A percentile compares a stretch with the other conserved stretches of the same genome.
Conservation (phyloP, 64 coral and sea anemone genomes). For the Actinia equina region DNA sequence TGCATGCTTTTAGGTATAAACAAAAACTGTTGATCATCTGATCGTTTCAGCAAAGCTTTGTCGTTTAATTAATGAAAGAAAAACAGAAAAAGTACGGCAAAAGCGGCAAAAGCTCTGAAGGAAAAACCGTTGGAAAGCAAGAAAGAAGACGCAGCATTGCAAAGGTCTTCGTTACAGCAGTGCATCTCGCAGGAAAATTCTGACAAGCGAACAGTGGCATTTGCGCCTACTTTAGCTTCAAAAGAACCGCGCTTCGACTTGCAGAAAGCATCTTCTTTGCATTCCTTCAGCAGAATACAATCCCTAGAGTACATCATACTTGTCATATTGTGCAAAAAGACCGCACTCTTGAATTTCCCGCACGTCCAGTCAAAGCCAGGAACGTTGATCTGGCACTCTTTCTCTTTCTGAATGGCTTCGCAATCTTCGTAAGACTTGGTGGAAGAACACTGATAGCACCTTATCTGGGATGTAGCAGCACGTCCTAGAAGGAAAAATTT, state of each 20-base stretch:
- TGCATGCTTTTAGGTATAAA: not conserved
- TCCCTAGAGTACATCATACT: not conserved
- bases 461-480: constrained; percentile 8
- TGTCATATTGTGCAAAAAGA: not conserved
- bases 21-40: not conserved
- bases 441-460: not conserved
- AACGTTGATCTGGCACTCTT: not conserved
- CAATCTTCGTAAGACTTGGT: not conserved
- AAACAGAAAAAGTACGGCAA: not conserved
- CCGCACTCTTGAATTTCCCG: not conserved
- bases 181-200: not conserved
- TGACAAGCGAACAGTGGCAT: not conserved
- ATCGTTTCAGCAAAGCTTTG: not conserved
- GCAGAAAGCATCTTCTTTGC: not conserved
- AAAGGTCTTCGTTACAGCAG: not conserved
- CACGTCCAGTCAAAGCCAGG: not conserved
- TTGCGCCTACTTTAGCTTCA: not conserved
- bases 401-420: not conserved
- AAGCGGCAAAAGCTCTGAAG: not conserved
- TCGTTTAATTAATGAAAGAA: not conserved
- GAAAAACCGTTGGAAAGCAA: not conserved
- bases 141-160: not conserved
- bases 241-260: not conserved
- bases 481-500: not conserved
- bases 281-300: not conserved